Evolutionary conservation across 2,888 invertebrate species (phyloP).

Genomic region (Drymonia ruficornis): DNA sequence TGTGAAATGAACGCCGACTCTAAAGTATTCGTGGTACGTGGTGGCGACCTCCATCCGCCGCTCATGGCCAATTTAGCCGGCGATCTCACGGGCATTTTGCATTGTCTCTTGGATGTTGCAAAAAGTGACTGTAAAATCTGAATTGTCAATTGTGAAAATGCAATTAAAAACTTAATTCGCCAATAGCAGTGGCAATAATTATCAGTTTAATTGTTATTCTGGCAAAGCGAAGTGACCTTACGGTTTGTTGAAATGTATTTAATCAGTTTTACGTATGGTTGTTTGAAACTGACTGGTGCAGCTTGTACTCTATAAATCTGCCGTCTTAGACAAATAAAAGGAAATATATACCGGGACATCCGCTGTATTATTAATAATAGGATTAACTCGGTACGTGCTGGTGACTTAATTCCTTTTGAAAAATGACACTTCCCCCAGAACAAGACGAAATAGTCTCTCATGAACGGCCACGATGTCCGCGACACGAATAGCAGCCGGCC

Average conservation of each 20-base stretch:
- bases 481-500: constrained; percentile 52
- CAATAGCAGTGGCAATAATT: constrained; percentile 30
- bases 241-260: constrained; percentile 15
- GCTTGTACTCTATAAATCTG: constrained; percentile 10
- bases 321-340: not conserved
- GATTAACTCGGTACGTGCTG: constrained; percentile 44
- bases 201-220: constrained; percentile 21
- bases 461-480: constrained; percentile 35
- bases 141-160: constrained; percentile 51
- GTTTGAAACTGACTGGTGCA: constrained; percentile 7
- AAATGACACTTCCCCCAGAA: constrained; percentile 50
- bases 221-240: constrained; percentile 16
- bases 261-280: constrained; percentile 15
- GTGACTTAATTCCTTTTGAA: constrained; percentile 57
- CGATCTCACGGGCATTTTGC: constrained; percentile 61
- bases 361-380: constrained; percentile 47
- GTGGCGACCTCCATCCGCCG: constrained; percentile 63
- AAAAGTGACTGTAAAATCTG: constrained; percentile 53
- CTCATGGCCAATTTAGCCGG: constrained; percentile 67
- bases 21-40: constrained; percentile 38
- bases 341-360: constrained; percentile 34
- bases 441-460: constrained; percentile 44
- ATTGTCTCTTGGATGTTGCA: constrained; percentile 64
- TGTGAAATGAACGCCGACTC: not conserved
- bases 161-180: constrained; percentile 44